Base-by-base conservation (phyloP, 2,797 vertebrate species). In the Phalloptychus januarius region DNA sequence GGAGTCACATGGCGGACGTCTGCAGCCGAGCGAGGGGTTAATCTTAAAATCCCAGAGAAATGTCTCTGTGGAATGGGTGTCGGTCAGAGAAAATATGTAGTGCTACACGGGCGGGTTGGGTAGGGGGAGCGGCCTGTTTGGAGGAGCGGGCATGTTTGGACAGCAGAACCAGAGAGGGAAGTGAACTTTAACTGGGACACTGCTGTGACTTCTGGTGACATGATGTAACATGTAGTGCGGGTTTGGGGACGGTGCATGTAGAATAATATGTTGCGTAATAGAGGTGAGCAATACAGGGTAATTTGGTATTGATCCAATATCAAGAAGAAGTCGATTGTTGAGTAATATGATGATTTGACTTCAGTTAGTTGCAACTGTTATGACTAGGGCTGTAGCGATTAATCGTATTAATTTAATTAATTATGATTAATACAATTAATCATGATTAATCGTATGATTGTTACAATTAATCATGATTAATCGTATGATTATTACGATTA, bases 1-100 rank as follows among this genome's bases (percentile, higher is more conserved):
- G 76, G 69, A 76, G 79, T 79, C 86, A 87, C 54, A 69, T 82
- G 83, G 72, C 83, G 71, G 63, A 42, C 72, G 78, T 54, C 50
- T 58, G 75, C 42, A 23, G 81, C 78, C 81, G 76, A 79, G 56
- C 12, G 18, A 5, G 38, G 70, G 75, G 81, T 82, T 83, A 76
- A 87, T 87, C 78, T 75, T 58, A 31, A 85, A 79, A 80, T 81
- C 81, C 76, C 63, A 31, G 71, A 36, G 63, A 67, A 7, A 74
- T 38, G 38, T 79, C 15, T 79, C 67, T 28, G 16, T 44, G 12
- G 23, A 20, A 40, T 4, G 44, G 76, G 80, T 79, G 65, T 76
- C n/a, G 38, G 61, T 71, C 16, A 42, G 52, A 78, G 78, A 78
- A 80, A 75, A 42, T 12, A 52, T 31, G 46, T 2, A 18, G 12